These are phyloP conservation scores for Chromoteleia sp. DNA, from an alignment of 2,888 invertebrate genomes.

Conservation along the genomic window DNA sequence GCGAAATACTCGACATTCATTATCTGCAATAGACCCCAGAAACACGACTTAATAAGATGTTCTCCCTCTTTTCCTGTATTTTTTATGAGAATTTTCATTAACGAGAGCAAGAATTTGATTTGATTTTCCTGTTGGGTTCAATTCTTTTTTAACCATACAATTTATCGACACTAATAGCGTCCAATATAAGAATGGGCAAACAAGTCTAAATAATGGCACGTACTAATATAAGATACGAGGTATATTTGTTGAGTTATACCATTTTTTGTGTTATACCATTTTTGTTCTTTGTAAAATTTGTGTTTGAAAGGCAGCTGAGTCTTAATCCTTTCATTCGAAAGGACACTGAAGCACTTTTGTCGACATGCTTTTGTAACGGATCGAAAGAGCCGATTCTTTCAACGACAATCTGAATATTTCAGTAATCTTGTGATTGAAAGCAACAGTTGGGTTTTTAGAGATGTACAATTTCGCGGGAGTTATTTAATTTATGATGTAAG, in stretches of 20 bases:
- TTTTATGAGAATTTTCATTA: conserved; percentile 48
- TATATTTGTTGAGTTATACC: conserved; percentile 7
- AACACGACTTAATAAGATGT: conserved; percentile 57
- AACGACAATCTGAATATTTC: too few species aligned
- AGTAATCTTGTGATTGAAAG: too few species aligned
- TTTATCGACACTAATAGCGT: conserved; percentile 3
- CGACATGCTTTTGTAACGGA: too few species aligned
- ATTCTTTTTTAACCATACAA: conserved; percentile 46
- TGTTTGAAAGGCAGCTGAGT: too few species aligned
- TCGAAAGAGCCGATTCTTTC: too few species aligned
- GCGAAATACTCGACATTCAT: conserved; percentile 54
- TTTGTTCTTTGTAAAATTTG: too few species aligned
- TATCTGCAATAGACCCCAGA: conserved; percentile 58
- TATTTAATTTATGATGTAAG: too few species aligned
- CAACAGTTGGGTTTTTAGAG: too few species aligned
- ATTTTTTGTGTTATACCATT: too few species aligned
- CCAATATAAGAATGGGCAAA: background rate
- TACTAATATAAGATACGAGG: background rate
- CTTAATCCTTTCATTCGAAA: too few species aligned
- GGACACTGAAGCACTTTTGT: too few species aligned
- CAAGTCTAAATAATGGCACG: background rate
- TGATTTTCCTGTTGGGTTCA: conserved; percentile 39
- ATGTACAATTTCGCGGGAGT: too few species aligned
- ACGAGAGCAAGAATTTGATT: conserved; percentile 43
- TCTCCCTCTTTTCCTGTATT: conserved; percentile 50